Evolutionary conservation across 2,888 invertebrate species (phyloP).

Genomic region (Leistus spinibarbis): DNA sequence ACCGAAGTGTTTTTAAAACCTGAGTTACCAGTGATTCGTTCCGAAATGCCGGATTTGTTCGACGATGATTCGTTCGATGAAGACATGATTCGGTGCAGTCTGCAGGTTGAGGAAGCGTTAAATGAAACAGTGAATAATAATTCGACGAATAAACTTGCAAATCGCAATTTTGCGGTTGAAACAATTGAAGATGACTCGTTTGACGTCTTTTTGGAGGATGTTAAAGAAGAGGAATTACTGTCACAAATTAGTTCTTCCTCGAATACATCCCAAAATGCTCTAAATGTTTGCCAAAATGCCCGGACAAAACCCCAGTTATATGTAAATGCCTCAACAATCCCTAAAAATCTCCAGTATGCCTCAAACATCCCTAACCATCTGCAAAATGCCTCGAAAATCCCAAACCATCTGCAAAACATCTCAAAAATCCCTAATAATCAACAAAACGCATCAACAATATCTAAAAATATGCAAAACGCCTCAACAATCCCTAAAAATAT

Average conservation of each 20-base stretch:
- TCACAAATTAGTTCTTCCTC: slow-evolving; percentile 15
- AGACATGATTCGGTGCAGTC: slow-evolving; percentile 51
- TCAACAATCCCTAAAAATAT: background rate
- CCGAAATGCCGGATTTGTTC: slow-evolving; percentile 46
- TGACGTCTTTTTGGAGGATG: slow-evolving; percentile 45
- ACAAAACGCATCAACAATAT: no score
- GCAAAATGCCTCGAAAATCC: no score
- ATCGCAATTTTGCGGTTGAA: background rate
- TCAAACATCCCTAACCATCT: no score
- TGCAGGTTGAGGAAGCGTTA: slow-evolving; percentile 50
- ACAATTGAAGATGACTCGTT: slow-evolving; percentile 47
- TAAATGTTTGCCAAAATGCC: background rate
- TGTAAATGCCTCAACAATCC: background rate
- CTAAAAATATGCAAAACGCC: no score
- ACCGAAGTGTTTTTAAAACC: slow-evolving; percentile 15
- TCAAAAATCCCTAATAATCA: no score
- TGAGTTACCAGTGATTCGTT: background rate
- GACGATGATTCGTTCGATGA: slow-evolving; percentile 53
- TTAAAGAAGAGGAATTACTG: slow-evolving; percentile 44
- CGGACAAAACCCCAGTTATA: no score
- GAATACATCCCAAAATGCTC: background rate
- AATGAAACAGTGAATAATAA: slow-evolving; percentile 33
- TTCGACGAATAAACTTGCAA: slow-evolving; percentile 5
- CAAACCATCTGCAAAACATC: no score
- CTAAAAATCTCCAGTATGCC: no score